Base-by-base conservation (phyloP, 2,113 vertebrate species). In the Phyllostomus hastatus region DNA sequence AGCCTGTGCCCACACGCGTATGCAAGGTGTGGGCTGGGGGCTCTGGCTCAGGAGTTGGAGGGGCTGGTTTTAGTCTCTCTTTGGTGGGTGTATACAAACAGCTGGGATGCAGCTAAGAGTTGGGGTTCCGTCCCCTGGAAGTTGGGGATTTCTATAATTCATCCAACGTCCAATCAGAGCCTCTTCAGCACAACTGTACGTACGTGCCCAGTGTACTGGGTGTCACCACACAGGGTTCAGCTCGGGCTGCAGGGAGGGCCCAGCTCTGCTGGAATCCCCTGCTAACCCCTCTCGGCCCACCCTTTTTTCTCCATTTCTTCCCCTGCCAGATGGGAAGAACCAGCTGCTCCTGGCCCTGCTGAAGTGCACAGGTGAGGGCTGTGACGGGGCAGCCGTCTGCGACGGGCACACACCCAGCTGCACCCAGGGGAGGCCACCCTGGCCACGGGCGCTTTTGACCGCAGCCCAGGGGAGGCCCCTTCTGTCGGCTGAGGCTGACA, bases 341-440 rank as follows among this genome's bases (percentile, higher is more conserved):
- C 99, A 99, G 97, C 99, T 99, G 31, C 99, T 99, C 86, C 98
- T 99, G 98, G 99, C 99, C 88, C 98, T 99, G 98, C 98, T 99
- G 91, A 99, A 99, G 96, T 99, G 99, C 98, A 99, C 99, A 99
- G 99, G 99, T 99, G 99, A 98, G 97, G 10, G 1, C 35, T 78
- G 24, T 17, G 38, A 15, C 10, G 59, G 70, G 85, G 31, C n/a
- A 43, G 2, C 41, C 12, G 2, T 7, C 31, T 10, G 52, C 1
- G 66, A 22, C 1, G 5, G 20, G 7, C 20, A n/a, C 24, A 46
- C 19, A 1, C 82, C 10, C 28, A 35, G 67, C 52, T 5, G 7
- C 22, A 17, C 20, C 38, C 3, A 0, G 24, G 57, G 31, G 90
- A n/a, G 76, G 61, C 61, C 5, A 0, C 22, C 61, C 75, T 9